Evolutionary conservation across 2,888 invertebrate genomes (phyloP).

Genomic region (Rosalia funebris): DNA sequence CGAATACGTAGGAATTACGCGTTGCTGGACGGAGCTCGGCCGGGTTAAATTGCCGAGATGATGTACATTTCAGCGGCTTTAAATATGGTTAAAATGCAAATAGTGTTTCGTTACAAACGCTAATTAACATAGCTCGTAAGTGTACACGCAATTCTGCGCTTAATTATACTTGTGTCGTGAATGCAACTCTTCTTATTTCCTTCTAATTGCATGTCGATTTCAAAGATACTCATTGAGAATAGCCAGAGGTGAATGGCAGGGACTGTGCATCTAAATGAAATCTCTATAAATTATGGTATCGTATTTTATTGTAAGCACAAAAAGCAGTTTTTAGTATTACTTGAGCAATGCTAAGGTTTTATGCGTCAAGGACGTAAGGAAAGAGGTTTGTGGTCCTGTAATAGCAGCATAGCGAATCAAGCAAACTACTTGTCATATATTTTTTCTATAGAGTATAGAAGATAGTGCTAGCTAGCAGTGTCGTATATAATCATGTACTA

Average conservation of each 20-base stretch:
- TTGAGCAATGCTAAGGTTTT: too few species aligned
- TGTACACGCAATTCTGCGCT: conserved; percentile 54
- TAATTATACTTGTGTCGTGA: conserved; percentile 55
- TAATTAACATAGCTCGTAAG: conserved; percentile 38
- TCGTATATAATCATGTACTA: too few species aligned
- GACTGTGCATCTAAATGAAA: conserved; percentile 46
- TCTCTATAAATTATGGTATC: conserved; percentile 46
- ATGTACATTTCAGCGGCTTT: background rate
- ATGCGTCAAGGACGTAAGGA: too few species aligned
- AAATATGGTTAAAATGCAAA: conserved; percentile 42
- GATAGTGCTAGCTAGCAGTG: too few species aligned
- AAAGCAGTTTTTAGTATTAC: too few species aligned
- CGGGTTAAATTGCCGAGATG: too few species aligned
- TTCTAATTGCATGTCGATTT: conserved; percentile 58
- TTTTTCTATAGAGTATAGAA: too few species aligned
- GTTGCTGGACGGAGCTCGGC: too few species aligned
- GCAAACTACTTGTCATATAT: too few species aligned
- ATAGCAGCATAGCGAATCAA: too few species aligned
- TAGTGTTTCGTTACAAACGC: conserved; percentile 37
- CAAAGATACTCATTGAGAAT: conserved; percentile 49
- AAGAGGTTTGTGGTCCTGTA: too few species aligned
- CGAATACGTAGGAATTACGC: too few species aligned
- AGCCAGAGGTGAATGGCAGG: conserved; percentile 43
- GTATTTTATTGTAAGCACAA: conserved; percentile 33
- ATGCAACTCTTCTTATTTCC: conserved; percentile 55